Conservation (phyloP, 23 tunicate genomes). For the Styela plicata region DNA sequence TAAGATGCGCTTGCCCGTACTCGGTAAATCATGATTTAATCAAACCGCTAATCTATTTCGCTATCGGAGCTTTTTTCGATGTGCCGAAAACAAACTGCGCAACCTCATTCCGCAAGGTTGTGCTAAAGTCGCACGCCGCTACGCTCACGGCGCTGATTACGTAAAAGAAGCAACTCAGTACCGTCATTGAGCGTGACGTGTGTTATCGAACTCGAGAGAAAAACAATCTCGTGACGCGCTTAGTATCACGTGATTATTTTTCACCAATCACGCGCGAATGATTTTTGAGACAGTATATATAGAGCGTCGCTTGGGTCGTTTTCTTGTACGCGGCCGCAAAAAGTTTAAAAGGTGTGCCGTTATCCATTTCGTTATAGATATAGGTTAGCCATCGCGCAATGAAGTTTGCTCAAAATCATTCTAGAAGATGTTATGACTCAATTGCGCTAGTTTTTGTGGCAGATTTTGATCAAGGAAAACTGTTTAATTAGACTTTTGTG, state of each 20-base stretch:
- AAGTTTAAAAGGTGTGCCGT: slow-evolving; percentile 29
- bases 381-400: background rate
- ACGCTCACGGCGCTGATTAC: too few relatives aligned
- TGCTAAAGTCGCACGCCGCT: too few relatives aligned
- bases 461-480: background rate
- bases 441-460: background rate
- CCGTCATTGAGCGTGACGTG: background rate
- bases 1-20: too few relatives aligned
- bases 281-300: slow-evolving; percentile 52
- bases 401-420: background rate
- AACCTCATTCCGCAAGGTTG: too few relatives aligned
- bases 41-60: too few relatives aligned
- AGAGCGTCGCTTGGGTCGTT: slow-evolving; percentile 31
- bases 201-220: slow-evolving; percentile 8
- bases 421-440: background rate
- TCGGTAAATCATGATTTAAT: too few relatives aligned
- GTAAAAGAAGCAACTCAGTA: background rate
- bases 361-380: slow-evolving; percentile 21
- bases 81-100: too few relatives aligned
- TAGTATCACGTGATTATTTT: slow-evolving; percentile 52
- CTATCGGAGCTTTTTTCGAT: too few relatives aligned
- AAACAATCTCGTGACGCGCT: slow-evolving; percentile 20
- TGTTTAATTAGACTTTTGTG: background rate
- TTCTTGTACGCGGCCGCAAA: slow-evolving; percentile 35
- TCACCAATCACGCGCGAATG: slow-evolving; percentile 49